A percentile compares a stretch with the other conserved stretches of the same genome.
These are phyloP conservation scores for Rafetus swinhoei DNA, from an alignment of 2,113 vertebrate genomes.

Conservation along the genomic window DNA sequence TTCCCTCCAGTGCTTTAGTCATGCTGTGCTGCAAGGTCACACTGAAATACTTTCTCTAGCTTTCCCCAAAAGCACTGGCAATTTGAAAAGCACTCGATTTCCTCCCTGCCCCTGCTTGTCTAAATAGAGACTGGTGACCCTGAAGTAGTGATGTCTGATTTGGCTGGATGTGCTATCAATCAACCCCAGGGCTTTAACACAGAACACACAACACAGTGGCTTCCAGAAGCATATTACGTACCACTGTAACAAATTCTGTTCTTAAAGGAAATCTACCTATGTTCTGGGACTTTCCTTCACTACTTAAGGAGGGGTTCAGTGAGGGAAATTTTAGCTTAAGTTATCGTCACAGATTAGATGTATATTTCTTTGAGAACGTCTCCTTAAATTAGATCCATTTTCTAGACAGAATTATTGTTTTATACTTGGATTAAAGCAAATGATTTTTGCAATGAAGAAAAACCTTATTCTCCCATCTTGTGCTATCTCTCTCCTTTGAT, in stretches of 20 bases:
- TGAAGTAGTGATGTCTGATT: slow-evolving; percentile 12
- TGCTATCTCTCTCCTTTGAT: neutral
- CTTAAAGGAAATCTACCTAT: neutral
- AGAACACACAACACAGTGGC: neutral
- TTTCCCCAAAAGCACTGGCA: neutral
- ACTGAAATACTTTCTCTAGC: slow-evolving; percentile 23
- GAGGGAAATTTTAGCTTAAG: slow-evolving; percentile 26
- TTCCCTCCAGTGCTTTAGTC: neutral
- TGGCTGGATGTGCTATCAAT: neutral
- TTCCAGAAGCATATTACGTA: slow-evolving; percentile 22
- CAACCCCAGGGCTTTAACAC: neutral
- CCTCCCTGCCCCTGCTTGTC: neutral
- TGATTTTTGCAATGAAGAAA: neutral
- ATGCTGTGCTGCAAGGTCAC: neutral
- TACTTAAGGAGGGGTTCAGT: slow-evolving; percentile 1
- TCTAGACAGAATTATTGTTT: neutral
- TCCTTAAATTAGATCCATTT: neutral
- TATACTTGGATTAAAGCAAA: neutral
- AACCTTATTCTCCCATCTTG: neutral
- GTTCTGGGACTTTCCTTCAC: slow-evolving; percentile 3
- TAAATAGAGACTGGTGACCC: neutral
- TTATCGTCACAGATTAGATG: slow-evolving; percentile 5
- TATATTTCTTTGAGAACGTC: slow-evolving; percentile 2
- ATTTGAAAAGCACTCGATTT: neutral
- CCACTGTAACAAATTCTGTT: neutral